A percentile compares a stretch with the other conserved stretches of the same genome.
Evolutionary conservation across 2,113 vertebrate genomes (phyloP).

Genomic region (Rynchops niger): DNA sequence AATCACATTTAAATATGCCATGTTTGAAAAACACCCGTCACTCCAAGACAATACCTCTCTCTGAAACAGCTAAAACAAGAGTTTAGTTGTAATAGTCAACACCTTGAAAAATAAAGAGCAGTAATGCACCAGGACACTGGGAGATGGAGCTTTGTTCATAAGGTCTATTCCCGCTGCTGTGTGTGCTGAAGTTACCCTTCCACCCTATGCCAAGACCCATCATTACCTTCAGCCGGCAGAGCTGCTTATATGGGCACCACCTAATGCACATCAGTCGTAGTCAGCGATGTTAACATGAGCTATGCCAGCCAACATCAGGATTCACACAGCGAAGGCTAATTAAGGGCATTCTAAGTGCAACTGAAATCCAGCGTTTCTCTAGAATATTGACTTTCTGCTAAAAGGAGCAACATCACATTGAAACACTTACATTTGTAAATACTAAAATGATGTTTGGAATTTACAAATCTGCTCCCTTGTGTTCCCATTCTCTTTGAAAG

Average conservation of each 20-base stretch:
- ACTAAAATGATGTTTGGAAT: neutral
- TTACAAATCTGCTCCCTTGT: neutral
- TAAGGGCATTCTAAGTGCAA: neutral
- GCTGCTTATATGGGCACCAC: neutral
- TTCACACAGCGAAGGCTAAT: neutral
- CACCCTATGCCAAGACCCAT: neutral
- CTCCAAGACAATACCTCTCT: neutral
- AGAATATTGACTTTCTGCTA: neutral
- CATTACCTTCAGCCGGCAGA: neutral
- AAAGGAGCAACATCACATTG: neutral
- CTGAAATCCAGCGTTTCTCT: neutral
- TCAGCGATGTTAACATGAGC: neutral
- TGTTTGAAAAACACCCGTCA: neutral
- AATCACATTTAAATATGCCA: neutral
- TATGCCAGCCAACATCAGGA: neutral
- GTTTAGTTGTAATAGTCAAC: neutral
- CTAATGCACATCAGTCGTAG: too few relatives aligned
- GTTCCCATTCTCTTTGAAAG: neutral
- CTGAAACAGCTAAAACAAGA: neutral
- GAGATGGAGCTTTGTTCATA: neutral
- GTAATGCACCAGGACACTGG: fast-evolving
- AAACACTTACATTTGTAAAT: neutral
- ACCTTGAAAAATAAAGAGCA: neutral
- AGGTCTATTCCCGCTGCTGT: neutral
- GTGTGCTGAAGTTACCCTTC: neutral